phyloP scores from a whole-genome alignment of 2,113 vertebrate species.

The Aramus guarauna region DNA sequence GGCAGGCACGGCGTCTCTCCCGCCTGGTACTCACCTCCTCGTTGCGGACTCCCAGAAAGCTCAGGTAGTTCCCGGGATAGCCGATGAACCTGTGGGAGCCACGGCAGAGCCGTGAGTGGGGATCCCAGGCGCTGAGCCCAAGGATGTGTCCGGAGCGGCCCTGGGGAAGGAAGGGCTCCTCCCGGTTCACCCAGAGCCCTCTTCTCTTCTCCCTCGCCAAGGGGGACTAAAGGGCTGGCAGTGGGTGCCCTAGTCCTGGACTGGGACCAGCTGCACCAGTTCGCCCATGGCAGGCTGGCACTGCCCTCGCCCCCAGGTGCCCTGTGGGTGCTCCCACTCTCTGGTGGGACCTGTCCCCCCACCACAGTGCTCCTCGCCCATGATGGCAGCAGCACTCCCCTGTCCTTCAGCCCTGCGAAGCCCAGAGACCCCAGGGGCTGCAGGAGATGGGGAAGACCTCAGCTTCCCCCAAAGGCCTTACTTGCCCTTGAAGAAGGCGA shows the following conservation, averaged over 20 bases:
- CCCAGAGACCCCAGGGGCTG: not conserved
- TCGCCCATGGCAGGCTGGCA: not conserved
- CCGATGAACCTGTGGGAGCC: constrained; percentile 22
- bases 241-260: not conserved
- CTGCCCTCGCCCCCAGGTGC: not conserved
- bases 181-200: not conserved
- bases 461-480: not conserved
- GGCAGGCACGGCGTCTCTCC: rapidly evolving
- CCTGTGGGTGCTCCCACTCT: not conserved
- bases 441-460: not conserved
- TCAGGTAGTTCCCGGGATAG: constrained; percentile 37
- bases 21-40: not conserved
- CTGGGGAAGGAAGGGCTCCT: not conserved
- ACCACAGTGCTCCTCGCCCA: not conserved
- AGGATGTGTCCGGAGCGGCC: not conserved
- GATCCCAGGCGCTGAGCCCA: too few relatives aligned
- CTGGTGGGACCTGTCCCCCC: not conserved
- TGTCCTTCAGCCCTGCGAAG: not conserved
- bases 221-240: not conserved
- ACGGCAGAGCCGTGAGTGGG: rapidly evolving
- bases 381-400: not conserved
- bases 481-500: constrained; percentile 73
- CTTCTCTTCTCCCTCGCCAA: not conserved
- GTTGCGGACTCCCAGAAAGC: constrained; percentile 29
- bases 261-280: not conserved